Evolutionary conservation across 2,888 invertebrate species (phyloP).

Genomic region (Didymodactylos carnosus): DNA sequence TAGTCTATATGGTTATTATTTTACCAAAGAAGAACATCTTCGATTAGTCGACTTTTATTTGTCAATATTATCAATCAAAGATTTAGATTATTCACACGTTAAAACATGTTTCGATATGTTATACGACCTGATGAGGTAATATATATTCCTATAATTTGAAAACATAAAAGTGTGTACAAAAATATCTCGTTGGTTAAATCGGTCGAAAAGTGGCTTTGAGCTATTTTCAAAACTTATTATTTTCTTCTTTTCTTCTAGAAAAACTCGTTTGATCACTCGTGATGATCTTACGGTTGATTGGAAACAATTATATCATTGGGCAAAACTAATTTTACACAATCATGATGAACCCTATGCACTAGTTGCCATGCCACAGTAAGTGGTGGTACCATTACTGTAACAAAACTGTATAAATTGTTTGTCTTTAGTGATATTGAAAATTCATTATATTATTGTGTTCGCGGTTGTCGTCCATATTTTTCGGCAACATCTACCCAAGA

Average conservation of each 20-base stretch:
- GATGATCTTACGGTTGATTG: not conserved
- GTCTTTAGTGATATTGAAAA: not conserved
- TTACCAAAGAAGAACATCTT: constrained; percentile 9
- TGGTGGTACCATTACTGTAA: not conserved
- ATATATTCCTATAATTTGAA: too few relatives aligned
- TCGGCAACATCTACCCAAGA: not conserved
- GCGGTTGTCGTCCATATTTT: not conserved
- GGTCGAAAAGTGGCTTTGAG: too few relatives aligned
- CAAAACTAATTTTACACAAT: not conserved
- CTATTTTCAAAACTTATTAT: not conserved
- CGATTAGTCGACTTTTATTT: constrained; percentile 5
- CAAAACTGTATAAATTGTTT: not conserved
- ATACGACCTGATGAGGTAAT: not conserved
- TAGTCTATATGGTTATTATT: not conserved
- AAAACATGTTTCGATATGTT: constrained; percentile 5
- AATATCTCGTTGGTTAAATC: too few relatives aligned
- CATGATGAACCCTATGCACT: not conserved
- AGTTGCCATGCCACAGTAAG: not conserved
- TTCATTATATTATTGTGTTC: not conserved
- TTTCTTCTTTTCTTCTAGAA: not conserved
- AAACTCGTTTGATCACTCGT: not conserved
- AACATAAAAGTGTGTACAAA: too few relatives aligned
- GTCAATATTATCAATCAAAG: not conserved
- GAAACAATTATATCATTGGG: not conserved
- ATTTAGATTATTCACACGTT: constrained; percentile 4